Evolutionary conservation across 2,113 vertebrate species (phyloP).

Genomic region (Syngnathus floridae): DNA sequence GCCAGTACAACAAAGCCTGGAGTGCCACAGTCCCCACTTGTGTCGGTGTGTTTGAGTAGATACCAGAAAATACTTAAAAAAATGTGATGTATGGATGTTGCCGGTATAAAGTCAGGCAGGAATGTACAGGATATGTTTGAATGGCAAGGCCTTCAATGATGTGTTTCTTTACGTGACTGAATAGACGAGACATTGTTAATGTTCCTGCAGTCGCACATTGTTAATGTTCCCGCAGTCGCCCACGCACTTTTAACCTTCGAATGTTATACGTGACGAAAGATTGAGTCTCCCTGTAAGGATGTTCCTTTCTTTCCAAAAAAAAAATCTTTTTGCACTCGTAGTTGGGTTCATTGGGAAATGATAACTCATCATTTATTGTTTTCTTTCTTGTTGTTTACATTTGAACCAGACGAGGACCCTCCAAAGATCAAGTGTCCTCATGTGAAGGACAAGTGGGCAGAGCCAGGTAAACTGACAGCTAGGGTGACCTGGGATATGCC

Average conservation of each 20-base stretch:
- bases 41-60: constrained; percentile 71
- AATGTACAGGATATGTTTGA: too few species aligned
- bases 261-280: neutral
- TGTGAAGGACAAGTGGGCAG: constrained; percentile 86
- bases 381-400: neutral
- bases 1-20: constrained; percentile 84
- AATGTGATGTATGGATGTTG: neutral
- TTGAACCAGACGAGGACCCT: constrained; percentile 77
- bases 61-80: neutral
- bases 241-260: neutral
- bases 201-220: too few species aligned
- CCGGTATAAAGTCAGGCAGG: too few species aligned
- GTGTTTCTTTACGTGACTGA: neutral
- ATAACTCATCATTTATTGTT: too few species aligned
- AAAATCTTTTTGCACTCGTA: too few species aligned
- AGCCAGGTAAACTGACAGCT: constrained; percentile 89
- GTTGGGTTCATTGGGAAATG: too few species aligned
- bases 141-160: neutral
- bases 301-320: too few species aligned
- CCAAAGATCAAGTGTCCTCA: constrained; percentile 92
- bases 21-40: constrained; percentile 78
- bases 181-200: neutral
- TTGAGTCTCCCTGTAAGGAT: too few species aligned
- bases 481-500: constrained; percentile 93
- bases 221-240: neutral